phyloP scores from a whole-genome alignment of 2,113 vertebrate species.

The Chunga burmeisteri region DNA sequence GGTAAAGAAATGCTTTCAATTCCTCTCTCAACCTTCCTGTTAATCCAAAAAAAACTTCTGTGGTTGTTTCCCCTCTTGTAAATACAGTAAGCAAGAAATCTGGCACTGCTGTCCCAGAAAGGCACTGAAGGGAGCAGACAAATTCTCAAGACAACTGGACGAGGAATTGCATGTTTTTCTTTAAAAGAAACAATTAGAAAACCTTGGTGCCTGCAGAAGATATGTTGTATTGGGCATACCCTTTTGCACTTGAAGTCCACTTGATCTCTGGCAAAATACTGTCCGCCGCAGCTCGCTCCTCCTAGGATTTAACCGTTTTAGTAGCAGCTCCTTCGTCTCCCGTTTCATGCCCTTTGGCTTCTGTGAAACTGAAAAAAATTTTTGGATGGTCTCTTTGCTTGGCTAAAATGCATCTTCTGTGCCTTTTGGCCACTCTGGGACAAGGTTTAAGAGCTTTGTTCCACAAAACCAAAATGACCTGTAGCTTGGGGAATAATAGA shows the following conservation, averaged over 20 bases:
- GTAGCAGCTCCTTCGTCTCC: neutral
- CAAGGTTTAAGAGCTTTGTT: conserved; percentile 20
- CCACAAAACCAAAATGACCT: conserved; percentile 32
- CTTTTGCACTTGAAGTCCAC: fast-evolving
- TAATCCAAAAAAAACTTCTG: neutral
- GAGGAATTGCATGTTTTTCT: neutral
- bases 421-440: neutral
- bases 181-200: neutral
- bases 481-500: conserved; percentile 48
- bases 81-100: neutral
- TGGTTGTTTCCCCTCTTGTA: neutral
- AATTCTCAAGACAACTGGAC: neutral
- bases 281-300: neutral
- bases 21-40: neutral
- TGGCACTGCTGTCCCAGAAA: neutral
- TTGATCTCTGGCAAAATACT: neutral
- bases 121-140: neutral
- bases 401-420: fast-evolving
- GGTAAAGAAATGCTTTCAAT: neutral
- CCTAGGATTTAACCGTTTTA: neutral
- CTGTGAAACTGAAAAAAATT: neutral
- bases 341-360: neutral
- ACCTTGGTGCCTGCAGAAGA: neutral
- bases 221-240: neutral
- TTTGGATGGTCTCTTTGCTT: neutral